These are phyloP conservation scores for Karalla daura DNA, from an alignment of 2,797 vertebrate genomes.

Conservation along the genomic window DNA sequence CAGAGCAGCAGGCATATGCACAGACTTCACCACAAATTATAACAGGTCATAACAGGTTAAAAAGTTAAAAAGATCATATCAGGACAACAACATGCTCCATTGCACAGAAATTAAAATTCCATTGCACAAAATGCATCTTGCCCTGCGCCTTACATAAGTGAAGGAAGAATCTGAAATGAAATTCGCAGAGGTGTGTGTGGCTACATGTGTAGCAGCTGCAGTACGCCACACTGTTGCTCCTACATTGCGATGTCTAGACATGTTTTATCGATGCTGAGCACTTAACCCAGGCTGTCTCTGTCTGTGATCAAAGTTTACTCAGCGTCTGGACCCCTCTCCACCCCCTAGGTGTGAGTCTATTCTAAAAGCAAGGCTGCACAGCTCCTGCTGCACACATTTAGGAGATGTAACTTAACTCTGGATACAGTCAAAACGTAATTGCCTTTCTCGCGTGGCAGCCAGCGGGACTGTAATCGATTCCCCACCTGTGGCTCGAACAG, in stretches of 20 bases:
- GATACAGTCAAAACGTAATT: conserved; percentile 23
- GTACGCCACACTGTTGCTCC: neutral
- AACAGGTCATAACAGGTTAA: no score
- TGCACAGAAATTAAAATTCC: no score
- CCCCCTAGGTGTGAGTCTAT: conserved; percentile 7
- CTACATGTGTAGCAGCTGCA: neutral
- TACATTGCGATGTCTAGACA: conserved; percentile 22
- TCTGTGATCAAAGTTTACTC: conserved; percentile 14
- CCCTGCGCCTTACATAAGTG: conserved; percentile 9
- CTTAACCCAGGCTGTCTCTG: conserved; percentile 17
- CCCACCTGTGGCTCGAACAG: conserved; percentile 23
- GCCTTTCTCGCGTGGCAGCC: conserved; percentile 18
- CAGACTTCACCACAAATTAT: neutral
- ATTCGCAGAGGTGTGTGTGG: neutral
- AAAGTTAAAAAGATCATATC: no score
- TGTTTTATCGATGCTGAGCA: conserved; percentile 24
- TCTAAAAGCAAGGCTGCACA: conserved; percentile 6
- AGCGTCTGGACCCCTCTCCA: neutral
- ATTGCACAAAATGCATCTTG: conserved; percentile 21
- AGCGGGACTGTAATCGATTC: conserved; percentile 38
- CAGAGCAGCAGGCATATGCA: conserved; percentile 3
- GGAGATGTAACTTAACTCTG: conserved; percentile 26
- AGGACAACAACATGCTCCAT: no score
- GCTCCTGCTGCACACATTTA: conserved; percentile 14
- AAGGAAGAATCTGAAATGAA: neutral